Base-by-base conservation (phyloP, 2,888 invertebrate species). In the Cyclophora albipunctata region DNA sequence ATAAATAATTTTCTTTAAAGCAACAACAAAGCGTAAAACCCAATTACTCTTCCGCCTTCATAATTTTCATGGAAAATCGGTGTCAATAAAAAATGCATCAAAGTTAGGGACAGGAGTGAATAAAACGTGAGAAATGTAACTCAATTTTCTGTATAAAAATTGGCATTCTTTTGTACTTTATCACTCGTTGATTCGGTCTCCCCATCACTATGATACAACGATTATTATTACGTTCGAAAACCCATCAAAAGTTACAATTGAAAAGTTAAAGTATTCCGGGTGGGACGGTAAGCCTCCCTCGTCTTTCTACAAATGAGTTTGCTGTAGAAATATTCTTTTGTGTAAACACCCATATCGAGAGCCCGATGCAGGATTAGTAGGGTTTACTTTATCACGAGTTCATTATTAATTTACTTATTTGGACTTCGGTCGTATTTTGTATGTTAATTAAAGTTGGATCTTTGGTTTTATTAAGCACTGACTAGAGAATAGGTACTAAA, bases 231-330 rank as follows among this genome's bases (percentile, higher is more conserved):
- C 84, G 81, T 87, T 87, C 82, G 85, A 83, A 87, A 87, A 87
- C 84, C 87, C 87, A 88, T 87, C 88, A 87, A 84, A 88, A 88
- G 87, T 88, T 87, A 84, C 87, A 88, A 88, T 88, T 88, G 88
- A 88, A 88, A 87, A 88, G 87, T 87, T 88, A 88, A 87, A 87
- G 88, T 85, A 86, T 85, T 77, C 87, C 85, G 78, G 69, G 75
- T 68, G 85, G 84, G 81, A 80, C 77, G 74, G 49, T 76, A 73
- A 75, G 76, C 75, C 81, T 77, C 84, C 84, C 80, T 63, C 60
- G 59, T 63, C 79, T 79, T 80, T 79, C 78, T 80, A 78, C 83
- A 85, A 85, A 85, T 84, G 83, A 84, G 81, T 84, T 84, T 79
- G 78, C 69, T 75, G 76, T 75, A 75, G 69, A 69, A 82, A 79